Evolutionary conservation across 1,140 invertebrate genomes (phyloP).

Genomic region (Zelostemma sp.): DNA sequence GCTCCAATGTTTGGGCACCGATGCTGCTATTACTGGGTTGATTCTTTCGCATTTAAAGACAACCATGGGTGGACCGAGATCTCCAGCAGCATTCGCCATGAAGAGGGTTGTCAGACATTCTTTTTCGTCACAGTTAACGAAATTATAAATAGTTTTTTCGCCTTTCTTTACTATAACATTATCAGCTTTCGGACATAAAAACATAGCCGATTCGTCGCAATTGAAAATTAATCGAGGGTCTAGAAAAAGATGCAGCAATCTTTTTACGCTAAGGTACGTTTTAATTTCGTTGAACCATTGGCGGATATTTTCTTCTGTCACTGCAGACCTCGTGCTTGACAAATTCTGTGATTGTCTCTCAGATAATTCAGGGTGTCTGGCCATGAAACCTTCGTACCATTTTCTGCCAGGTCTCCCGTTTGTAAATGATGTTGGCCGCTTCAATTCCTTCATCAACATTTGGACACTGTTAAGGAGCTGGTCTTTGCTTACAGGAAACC

Average conservation of each 20-base stretch:
- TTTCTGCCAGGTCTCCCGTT: background rate
- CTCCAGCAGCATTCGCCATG: conserved; percentile 36
- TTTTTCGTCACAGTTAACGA: conserved; percentile 28
- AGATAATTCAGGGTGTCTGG: background rate
- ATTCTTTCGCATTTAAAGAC: conserved; percentile 54
- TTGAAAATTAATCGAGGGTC: background rate
- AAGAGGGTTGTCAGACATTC: conserved; percentile 42
- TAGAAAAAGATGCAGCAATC: background rate
- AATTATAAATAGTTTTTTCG: conserved; percentile 7
- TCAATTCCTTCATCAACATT: background rate
- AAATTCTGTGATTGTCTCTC: background rate
- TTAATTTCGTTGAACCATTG: background rate
- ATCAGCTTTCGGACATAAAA: conserved; percentile 12
- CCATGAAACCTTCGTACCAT: background rate
- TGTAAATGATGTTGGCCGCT: background rate
- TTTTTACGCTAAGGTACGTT: background rate
- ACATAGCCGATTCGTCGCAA: conserved; percentile 10
- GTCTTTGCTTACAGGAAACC: background rate
- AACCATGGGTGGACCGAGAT: conserved; percentile 50
- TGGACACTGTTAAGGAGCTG: background rate
- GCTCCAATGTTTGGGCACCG: background rate
- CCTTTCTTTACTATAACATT: conserved; percentile 11
- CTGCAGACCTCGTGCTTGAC: background rate
- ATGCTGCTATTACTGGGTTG: conserved; percentile 14
- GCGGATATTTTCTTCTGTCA: background rate